phyloP scores from a whole-genome alignment of 2,888 invertebrate species.

The Leptarthrus brevirostris region DNA sequence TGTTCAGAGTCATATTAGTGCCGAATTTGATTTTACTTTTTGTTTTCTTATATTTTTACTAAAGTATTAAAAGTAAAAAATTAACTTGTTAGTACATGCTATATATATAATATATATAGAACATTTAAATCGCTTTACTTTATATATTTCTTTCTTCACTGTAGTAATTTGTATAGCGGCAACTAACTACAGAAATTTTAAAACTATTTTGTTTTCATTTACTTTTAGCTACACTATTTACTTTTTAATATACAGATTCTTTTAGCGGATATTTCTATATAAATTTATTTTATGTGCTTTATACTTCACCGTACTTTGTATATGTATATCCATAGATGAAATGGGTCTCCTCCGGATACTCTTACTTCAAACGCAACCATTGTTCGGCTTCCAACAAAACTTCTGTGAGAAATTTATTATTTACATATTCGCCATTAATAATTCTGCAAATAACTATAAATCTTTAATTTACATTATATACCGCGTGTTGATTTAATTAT shows the following conservation, averaged over 20 bases:
- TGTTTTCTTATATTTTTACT: conserved; percentile 36
- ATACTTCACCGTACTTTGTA: background rate
- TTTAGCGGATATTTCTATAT: conserved; percentile 23
- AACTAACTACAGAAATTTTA: conserved; percentile 41
- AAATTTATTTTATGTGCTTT: background rate
- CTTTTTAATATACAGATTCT: conserved; percentile 20
- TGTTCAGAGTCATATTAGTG: conserved; percentile 14
- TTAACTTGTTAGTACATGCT: conserved; percentile 34
- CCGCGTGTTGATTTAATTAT: background rate
- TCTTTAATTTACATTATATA: conserved; percentile 29
- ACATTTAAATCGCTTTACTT: conserved; percentile 21
- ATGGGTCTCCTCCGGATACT: background rate
- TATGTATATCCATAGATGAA: background rate
- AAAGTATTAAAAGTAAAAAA: conserved; percentile 47
- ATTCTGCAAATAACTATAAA: background rate
- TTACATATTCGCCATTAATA: conserved; percentile 14
- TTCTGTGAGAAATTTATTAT: conserved; percentile 74
- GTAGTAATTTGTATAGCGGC: conserved; percentile 44
- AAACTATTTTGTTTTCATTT: conserved; percentile 10
- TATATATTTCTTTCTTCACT: conserved; percentile 35
- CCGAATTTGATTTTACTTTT: conserved; percentile 30
- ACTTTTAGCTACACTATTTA: conserved; percentile 16
- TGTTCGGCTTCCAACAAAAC: conserved; percentile 78
- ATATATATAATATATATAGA: background rate
- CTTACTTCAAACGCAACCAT: background rate